A percentile compares a stretch with the other conserved stretches of the same genome.
phyloP scores from a whole-genome alignment of 1,140 invertebrate genomes.

The Drosophila grimshawi region DNA sequence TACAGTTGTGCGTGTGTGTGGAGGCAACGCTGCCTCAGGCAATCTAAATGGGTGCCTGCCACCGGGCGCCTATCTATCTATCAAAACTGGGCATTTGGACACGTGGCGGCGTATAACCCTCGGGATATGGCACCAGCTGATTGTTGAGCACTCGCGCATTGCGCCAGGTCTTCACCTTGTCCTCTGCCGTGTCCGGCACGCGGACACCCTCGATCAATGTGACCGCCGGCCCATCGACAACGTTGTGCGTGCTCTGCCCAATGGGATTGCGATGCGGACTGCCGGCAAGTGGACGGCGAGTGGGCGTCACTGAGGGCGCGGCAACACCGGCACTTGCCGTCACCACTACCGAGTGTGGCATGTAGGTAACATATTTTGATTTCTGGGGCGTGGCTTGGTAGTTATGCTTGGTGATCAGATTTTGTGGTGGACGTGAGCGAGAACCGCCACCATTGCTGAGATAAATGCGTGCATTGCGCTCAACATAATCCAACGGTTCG shows the following conservation, averaged over 20 bases:
- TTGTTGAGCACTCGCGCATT: constrained; percentile 94
- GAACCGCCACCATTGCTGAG: constrained; percentile 27
- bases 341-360: constrained; percentile 70
- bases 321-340: constrained; percentile 66
- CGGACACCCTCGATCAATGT: constrained; percentile 91
- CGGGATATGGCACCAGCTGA: constrained; percentile 89
- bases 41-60: not conserved
- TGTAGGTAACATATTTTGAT: constrained; percentile 64
- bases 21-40: not conserved
- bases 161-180: constrained; percentile 91
- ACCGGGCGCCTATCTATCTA: constrained; percentile 48
- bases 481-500: constrained; percentile 43
- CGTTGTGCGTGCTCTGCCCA: constrained; percentile 67
- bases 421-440: constrained; percentile 52
- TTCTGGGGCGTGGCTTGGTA: constrained; percentile 65
- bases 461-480: constrained; percentile 55
- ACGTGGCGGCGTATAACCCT: constrained; percentile 88
- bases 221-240: constrained; percentile 77
- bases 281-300: constrained; percentile 23
- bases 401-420: constrained; percentile 71
- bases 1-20: constrained; percentile 6
- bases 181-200: constrained; percentile 92
- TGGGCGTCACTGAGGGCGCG: constrained; percentile 39
- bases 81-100: constrained; percentile 84
- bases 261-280: constrained; percentile 67